Conservation (phyloP, 2,113 vertebrate genomes). For the Cynoglossus semilaevis region DNA sequence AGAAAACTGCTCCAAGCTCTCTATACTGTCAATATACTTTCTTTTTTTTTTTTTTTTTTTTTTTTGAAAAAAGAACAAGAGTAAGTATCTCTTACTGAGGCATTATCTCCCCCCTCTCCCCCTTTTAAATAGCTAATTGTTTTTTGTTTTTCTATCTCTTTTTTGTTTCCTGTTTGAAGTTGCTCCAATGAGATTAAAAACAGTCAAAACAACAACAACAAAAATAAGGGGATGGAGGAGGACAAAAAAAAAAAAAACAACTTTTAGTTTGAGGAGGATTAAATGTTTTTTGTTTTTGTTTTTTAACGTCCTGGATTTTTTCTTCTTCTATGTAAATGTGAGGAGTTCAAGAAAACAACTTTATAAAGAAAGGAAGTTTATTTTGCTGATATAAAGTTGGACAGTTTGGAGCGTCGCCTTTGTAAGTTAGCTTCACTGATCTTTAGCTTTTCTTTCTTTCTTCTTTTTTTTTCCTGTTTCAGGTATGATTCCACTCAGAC, state of each 20-base stretch:
- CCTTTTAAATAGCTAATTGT: neutral
- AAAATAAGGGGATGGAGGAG: too few species aligned
- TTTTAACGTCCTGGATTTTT: too few species aligned
- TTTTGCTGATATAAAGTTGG: conserved; percentile 4
- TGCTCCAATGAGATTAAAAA: conserved; percentile 1
- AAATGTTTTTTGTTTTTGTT: too few species aligned
- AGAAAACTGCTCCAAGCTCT: conserved; percentile 8
- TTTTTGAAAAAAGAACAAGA: conserved; percentile 38
- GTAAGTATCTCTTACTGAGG: conserved; percentile 16
- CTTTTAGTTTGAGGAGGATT: too few species aligned
- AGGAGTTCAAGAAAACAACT: too few species aligned
- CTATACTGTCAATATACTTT: conserved; percentile 13
- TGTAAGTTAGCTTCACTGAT: too few species aligned
- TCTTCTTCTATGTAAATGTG: too few species aligned
- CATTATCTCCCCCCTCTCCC: neutral
- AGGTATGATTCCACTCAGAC: neutral
- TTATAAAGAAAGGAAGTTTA: neutral
- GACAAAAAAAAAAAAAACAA: too few species aligned
- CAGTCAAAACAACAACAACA: too few species aligned
- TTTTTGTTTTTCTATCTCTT: conserved; percentile 4
- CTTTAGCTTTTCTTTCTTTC: too few species aligned
- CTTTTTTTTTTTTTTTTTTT: conserved; percentile 21
- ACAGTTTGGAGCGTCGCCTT: too few species aligned
- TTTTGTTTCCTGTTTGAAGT: neutral
- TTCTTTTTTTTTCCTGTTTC: too few species aligned